Evolutionary conservation across 1,140 invertebrate species (phyloP), one percentile per base, ranked within the genome.

Genomic region (Pseudomyrmex dendroicus): DNA sequence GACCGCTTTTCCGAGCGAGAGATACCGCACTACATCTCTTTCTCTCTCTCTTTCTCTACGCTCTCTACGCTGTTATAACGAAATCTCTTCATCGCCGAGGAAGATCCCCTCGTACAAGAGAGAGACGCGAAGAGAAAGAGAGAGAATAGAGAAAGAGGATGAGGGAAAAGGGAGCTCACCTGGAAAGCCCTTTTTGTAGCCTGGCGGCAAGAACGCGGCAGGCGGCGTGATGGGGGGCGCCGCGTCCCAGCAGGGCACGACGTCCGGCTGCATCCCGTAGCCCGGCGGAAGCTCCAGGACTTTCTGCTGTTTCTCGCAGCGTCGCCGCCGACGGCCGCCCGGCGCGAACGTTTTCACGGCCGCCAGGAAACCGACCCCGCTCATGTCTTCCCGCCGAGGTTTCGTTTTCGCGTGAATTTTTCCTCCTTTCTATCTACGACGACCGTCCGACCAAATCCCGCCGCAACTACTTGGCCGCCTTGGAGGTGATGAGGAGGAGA

Each of bases 321-420:
- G 95, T 44, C 95, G 93, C 59, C 95, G 94, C 54, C 96, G 93
- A 10, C 95, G 95, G 83, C 96, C 95, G 84, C 95, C 95, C 48
- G 96, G 96, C 7, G 96, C 95, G 86, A 96, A 95, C 8, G 96
- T 96, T 91, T 96, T 97, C 90, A 96, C 95, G 84, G 95, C 93
- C 50, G 94, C 93, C 64, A 96, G 88, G 84, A 96, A 96, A 70
- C 95, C 95, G 12, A 96, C 95, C 15, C 95, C 95, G 85, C 95
- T 96, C 95, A 96, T 96, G 46, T 84, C 82, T 25, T 73, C 62
- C 61, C 80, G 84, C 7, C 64, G 68, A 20, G 86, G 54, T 67
- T 73, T 88, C 74, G 68, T 82, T 84, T 82, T 86, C 57, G 56
- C 22, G 20, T n/a, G 35, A 17, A 1, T 64, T 3, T 56, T n/a